Evolutionary conservation across 1,140 invertebrate species (phyloP).

Genomic region (Mylabris phalerata): DNA sequence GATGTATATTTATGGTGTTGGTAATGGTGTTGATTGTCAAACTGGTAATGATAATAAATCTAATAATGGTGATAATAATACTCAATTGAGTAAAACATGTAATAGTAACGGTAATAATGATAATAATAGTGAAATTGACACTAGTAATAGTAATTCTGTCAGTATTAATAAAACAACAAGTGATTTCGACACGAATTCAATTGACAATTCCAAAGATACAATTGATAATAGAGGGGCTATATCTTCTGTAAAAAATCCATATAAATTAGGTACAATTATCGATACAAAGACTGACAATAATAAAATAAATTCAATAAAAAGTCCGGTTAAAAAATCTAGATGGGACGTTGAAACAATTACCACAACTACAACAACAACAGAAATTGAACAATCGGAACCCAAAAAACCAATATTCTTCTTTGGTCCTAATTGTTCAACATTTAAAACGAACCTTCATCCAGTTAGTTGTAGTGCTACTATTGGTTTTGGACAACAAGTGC

Average conservation of each 20-base stretch:
- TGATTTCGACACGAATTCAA: background rate
- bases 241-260: conserved; percentile 8
- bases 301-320: conserved; percentile 7
- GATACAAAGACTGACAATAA: conserved; percentile 27
- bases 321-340: conserved; percentile 42
- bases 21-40: conserved; percentile 55
- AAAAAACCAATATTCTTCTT: conserved; percentile 45
- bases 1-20: conserved; percentile 64
- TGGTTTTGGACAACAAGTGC: conserved; percentile 8
- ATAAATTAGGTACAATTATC: conserved; percentile 20
- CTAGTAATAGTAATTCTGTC: conserved; percentile 6
- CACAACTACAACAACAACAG: background rate
- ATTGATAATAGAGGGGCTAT: background rate
- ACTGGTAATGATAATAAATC: conserved; percentile 31
- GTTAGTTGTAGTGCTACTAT: background rate
- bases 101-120: conserved; percentile 2
- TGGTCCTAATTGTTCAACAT: conserved; percentile 35
- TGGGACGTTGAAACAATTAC: conserved; percentile 47
- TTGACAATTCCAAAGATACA: conserved; percentile 5
- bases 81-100: conserved; percentile 9
- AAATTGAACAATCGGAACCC: conserved; percentile 20
- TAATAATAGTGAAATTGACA: background rate
- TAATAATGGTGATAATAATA: background rate
- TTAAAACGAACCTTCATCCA: conserved; percentile 1
- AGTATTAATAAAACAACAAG: conserved; percentile 3